Percentiles rank a stretch among this genome's conserved stretches.
These are phyloP conservation scores for Ornithoptera alexandrae DNA, from an alignment of 2,888 invertebrate genomes.

Conservation along the genomic window DNA sequence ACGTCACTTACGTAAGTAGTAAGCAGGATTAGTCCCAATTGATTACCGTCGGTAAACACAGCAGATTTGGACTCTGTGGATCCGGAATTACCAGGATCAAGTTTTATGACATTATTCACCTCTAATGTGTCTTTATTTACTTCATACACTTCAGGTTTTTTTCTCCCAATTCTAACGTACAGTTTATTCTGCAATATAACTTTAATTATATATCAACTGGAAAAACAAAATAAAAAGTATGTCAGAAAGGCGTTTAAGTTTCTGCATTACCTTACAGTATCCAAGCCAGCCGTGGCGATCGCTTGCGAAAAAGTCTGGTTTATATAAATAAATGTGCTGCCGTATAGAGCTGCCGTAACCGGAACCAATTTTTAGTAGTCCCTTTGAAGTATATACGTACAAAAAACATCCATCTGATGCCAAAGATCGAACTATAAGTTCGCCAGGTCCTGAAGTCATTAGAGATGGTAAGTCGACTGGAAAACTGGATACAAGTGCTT, in stretches of 20 bases:
- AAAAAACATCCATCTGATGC: constrained; percentile 95
- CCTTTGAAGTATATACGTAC: constrained; percentile 91
- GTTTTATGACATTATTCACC: constrained; percentile 53
- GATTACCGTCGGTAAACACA: constrained; percentile 69
- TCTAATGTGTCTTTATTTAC: constrained; percentile 67
- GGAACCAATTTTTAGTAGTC: constrained; percentile 95
- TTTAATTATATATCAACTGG: neutral
- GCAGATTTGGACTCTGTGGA: constrained; percentile 62
- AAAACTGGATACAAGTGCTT: constrained; percentile 85
- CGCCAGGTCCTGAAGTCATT: constrained; percentile 55
- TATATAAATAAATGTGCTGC: constrained; percentile 92
- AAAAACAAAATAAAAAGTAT: neutral
- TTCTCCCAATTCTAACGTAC: constrained; percentile 85
- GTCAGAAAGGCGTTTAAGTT: constrained; percentile 24
- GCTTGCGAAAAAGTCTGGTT: constrained; percentile 88
- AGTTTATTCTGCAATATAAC: constrained; percentile 84
- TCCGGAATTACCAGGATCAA: constrained; percentile 57
- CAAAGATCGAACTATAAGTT: constrained; percentile 80
- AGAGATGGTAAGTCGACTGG: constrained; percentile 68
- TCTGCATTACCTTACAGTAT: constrained; percentile 84
- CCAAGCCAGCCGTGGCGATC: constrained; percentile 92
- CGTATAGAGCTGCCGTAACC: constrained; percentile 96
- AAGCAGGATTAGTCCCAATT: constrained; percentile 75
- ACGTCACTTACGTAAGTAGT: constrained; percentile 59
- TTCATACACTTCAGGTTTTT: constrained; percentile 71